Evolutionary conservation across 2,888 invertebrate genomes (phyloP).

Genomic region (Ischnus inquisitorius): DNA sequence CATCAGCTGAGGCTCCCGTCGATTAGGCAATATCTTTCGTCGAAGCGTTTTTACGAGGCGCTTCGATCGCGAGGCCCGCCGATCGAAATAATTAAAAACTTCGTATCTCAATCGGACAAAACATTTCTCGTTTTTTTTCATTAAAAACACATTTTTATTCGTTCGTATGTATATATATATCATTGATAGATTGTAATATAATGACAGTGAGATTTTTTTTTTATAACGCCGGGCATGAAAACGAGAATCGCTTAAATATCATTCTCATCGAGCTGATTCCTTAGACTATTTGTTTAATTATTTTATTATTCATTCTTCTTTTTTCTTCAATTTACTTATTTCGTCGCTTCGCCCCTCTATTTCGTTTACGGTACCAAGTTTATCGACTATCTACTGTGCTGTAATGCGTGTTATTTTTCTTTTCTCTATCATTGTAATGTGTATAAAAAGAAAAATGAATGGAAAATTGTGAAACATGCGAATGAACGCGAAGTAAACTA

Average conservation of each 20-base stretch:
- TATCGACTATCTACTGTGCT: slow-evolving; percentile 51
- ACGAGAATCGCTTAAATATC: slow-evolving; percentile 83
- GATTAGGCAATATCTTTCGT: not conserved
- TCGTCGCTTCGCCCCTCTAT: slow-evolving; percentile 48
- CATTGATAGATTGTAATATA: slow-evolving; percentile 84
- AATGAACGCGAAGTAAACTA: not conserved
- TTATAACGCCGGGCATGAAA: slow-evolving; percentile 84
- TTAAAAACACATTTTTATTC: slow-evolving; percentile 84
- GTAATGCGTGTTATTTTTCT: slow-evolving; percentile 42
- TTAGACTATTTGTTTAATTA: slow-evolving; percentile 47
- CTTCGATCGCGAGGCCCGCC: not conserved
- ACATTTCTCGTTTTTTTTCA: not conserved
- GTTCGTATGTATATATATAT: slow-evolving; percentile 81
- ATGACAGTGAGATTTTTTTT: slow-evolving; percentile 83
- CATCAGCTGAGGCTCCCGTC: too few relatives aligned
- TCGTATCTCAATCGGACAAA: not conserved
- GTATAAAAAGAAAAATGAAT: slow-evolving; percentile 26
- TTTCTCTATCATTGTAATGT: slow-evolving; percentile 22
- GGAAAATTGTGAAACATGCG: slow-evolving; percentile 10
- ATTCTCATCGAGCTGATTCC: slow-evolving; percentile 72
- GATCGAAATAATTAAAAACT: not conserved
- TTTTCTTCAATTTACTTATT: slow-evolving; percentile 28
- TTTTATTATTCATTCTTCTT: slow-evolving; percentile 46
- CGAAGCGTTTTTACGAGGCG: not conserved
- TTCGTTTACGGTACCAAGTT: slow-evolving; percentile 47